phyloP scores from a whole-genome alignment of 2,113 vertebrate genomes.

The Myodes glareolus region DNA sequence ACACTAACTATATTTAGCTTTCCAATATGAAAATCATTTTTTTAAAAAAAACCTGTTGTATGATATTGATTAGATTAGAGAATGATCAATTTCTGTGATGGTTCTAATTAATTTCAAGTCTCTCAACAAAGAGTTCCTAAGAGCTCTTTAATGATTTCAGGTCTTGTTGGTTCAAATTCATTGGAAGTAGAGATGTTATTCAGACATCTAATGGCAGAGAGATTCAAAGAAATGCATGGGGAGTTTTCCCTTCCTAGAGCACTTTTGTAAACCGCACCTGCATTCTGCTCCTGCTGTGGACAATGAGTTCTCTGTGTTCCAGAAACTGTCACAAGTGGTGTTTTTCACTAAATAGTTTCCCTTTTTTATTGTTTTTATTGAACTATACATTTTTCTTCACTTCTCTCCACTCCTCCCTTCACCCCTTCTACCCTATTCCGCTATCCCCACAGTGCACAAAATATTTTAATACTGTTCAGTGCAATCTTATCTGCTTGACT shows the following conservation, averaged over 20 bases:
- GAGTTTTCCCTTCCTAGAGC: background rate
- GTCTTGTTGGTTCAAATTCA: background rate
- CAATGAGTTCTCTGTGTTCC: background rate
- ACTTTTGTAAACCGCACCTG: background rate
- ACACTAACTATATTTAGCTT: background rate
- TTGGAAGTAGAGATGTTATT: background rate
- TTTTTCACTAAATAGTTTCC: background rate
- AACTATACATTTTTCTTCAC: too few relatives aligned
- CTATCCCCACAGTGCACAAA: background rate
- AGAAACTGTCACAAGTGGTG: background rate
- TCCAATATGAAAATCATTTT: background rate
- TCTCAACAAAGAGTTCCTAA: background rate
- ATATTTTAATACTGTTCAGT: background rate
- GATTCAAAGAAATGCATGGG: background rate
- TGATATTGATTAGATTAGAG: background rate
- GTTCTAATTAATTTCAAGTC: background rate
- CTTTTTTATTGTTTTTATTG: too few relatives aligned
- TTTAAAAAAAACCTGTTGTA: background rate
- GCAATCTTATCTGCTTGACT: background rate
- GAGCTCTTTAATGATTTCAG: background rate
- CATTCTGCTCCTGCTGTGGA: background rate
- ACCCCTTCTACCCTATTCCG: too few relatives aligned
- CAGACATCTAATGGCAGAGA: background rate
- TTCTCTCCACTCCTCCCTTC: too few relatives aligned
- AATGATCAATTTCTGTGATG: background rate